phyloP scores from a whole-genome alignment of 1,140 invertebrate genomes.

The Microvelia longipes region DNA sequence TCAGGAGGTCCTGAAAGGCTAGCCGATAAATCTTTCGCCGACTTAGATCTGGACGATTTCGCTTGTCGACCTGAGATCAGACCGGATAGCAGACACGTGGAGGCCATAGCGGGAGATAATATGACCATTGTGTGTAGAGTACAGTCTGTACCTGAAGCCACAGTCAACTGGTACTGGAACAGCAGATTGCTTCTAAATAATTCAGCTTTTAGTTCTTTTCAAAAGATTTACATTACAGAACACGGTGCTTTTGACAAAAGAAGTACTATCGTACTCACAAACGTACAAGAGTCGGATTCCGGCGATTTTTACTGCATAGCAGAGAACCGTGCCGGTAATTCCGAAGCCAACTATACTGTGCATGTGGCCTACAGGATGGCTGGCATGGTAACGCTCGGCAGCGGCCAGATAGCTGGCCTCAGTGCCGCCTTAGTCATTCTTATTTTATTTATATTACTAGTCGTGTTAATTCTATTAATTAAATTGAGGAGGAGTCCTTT shows the following conservation, averaged over 20 bases:
- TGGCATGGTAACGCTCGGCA: slow-evolving; percentile 61
- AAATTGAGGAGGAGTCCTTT: slow-evolving; percentile 49
- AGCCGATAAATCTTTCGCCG: slow-evolving; percentile 49
- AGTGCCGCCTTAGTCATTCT: slow-evolving; percentile 64
- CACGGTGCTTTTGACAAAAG: slow-evolving; percentile 50
- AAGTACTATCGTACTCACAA: slow-evolving; percentile 65
- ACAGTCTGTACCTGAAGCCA: slow-evolving; percentile 61
- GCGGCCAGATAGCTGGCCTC: slow-evolving; percentile 68
- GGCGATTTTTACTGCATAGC: slow-evolving; percentile 82
- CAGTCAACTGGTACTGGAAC: slow-evolving; percentile 75
- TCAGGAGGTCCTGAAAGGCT: slow-evolving; percentile 47
- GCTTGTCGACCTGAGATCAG: slow-evolving; percentile 72
- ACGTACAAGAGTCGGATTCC: slow-evolving; percentile 72
- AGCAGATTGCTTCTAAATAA: slow-evolving; percentile 63
- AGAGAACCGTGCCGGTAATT: slow-evolving; percentile 77
- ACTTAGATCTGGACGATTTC: slow-evolving; percentile 64
- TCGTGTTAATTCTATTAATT: slow-evolving; percentile 54
- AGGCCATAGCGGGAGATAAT: slow-evolving; percentile 64
- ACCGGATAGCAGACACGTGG: slow-evolving; percentile 54
- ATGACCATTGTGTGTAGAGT: slow-evolving; percentile 66
- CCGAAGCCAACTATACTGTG: slow-evolving; percentile 80
- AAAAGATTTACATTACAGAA: slow-evolving; percentile 64
- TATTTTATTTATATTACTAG: slow-evolving; percentile 56
- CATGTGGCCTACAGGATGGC: slow-evolving; percentile 58
- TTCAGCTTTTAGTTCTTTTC: slow-evolving; percentile 59